phyloP scores from a whole-genome alignment of 2,113 vertebrate species.

The Sisor rabdophorus region DNA sequence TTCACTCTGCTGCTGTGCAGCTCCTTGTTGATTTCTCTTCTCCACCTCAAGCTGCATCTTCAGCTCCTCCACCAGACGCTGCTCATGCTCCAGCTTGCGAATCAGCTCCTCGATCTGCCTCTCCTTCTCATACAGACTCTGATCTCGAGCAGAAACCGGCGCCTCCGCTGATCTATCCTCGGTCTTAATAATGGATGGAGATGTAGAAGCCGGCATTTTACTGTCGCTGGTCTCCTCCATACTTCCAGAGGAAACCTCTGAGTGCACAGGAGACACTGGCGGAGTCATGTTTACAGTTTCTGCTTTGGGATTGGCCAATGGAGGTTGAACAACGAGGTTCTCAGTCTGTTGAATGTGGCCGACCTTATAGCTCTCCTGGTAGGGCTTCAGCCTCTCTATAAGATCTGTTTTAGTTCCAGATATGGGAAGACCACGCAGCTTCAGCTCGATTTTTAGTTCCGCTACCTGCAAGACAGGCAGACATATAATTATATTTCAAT shows the following conservation, averaged over 20 bases:
- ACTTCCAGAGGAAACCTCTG: constrained; percentile 76
- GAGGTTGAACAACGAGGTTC: constrained; percentile 54
- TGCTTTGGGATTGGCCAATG: constrained; percentile 60
- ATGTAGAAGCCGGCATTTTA: constrained; percentile 71
- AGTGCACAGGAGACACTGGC: constrained; percentile 79
- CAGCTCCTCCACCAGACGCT: constrained; percentile 89
- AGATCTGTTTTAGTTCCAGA: constrained; percentile 96
- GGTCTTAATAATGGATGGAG: constrained; percentile 60
- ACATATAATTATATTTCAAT: not conserved
- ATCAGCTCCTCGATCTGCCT: constrained; percentile 94
- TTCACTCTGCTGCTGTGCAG: constrained; percentile 68
- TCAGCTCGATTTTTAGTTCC: constrained; percentile 92
- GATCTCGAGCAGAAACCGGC: constrained; percentile 79
- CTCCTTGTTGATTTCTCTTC: constrained; percentile 73
- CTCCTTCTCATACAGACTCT: constrained; percentile 94
- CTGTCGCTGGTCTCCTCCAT: constrained; percentile 76
- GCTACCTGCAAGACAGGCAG: constrained; percentile 75
- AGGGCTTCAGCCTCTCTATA: constrained; percentile 89
- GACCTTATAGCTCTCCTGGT: constrained; percentile 74
- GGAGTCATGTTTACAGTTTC: constrained; percentile 75
- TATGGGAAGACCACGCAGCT: constrained; percentile 88
- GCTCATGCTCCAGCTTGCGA: constrained; percentile 93
- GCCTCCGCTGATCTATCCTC: constrained; percentile 66
- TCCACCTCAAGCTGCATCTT: constrained; percentile 96
- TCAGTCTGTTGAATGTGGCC: constrained; percentile 50